Evolutionary conservation across 2,797 vertebrate species (phyloP), one percentile per base, ranked within the genome.

Genomic region (Malurus leucopterus): DNA sequence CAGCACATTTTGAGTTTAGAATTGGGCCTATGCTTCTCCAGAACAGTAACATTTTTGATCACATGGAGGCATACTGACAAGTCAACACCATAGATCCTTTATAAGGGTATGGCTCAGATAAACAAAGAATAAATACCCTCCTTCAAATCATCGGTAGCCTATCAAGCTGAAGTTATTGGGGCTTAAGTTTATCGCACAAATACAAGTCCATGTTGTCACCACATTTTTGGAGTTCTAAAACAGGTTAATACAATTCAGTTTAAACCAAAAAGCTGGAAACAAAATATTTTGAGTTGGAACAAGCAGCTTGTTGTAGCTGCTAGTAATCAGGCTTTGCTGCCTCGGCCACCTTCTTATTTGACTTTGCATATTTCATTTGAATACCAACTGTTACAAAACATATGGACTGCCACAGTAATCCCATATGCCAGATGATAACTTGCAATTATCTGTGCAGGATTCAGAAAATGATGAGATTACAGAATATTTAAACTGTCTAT

Each of bases 351-450:
- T 91, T 95, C 76, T 93, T 95, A 94, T 94, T 92, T 95, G 91
- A 95, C 88, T 96, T 95, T 75, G 64, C 67, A 94, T 72, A 92
- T 96, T 96, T 94, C 49, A 64, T 94, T 95, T 94, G 90, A 96
- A 94, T 61, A 92, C 79, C 93, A 94, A 96, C 92, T 95, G 93
- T 92, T 96, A 63, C 46, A 95, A 96, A 96, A 57, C 95, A 95
- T 96, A 95, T 95, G 94, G 88, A 93, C 73, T 93, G 81, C 74
- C 79, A 67, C 21, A 93, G 76, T 80, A 96, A 93, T 67, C 71
- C 87, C 93, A 94, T 95, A 93, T 96, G 91, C 67, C 9, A 6
- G 78, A 89, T 83, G 86, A 94, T 85, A 90, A 41, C 51, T 96
- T 81, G 58, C 63, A 92, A 79, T 85, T 96, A 85, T 88, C 80